Evolutionary conservation across 2,113 vertebrate genomes (phyloP), one percentile per base, ranked within the genome.

Genomic region (Ploceus nigricollis): DNA sequence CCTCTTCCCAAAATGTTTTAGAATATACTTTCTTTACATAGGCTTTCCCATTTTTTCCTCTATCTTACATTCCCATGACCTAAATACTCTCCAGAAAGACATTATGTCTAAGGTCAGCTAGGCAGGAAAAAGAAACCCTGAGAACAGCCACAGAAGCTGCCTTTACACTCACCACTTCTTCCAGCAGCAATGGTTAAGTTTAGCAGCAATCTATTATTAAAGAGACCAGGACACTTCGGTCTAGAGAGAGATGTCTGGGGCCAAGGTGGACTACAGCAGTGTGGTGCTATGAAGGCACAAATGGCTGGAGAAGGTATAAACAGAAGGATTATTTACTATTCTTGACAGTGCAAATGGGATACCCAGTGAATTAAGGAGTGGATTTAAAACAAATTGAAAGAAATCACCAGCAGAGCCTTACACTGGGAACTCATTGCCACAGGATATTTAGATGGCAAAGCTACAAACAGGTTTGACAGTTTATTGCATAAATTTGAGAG

Each of bases 171-270:
- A 17, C 51, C 28, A 33, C 51, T 82, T 61, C 77, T 89, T 83
- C 76, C 69, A 92, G 60, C 56, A 82, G 48, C 72, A 60, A 57
- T 39, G 61, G 87, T 79, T 68, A 89, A 94, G 91, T 93, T 93
- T 93, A 93, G 90, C 78, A 85, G 75, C 82, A 68, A 87, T 91
- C 63, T 72, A 72, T 88, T 94, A 76, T 82, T 90, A 72, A 93
- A 78, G 65, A 85, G 85, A 28, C 30, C 24, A 17, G 85, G 82
- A 58, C 84, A 54, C 68, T 84, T 70, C 54, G 35, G 87, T 31
- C 78, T 57, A 53, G 75, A 37, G 75, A 69, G 70, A 56, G 51
- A 84, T 16, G 25, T 23, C 79, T 64, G 58, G 33, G 63, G 66
- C 90, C 85, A 82, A 56, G 75, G 63, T 80, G 66, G 90, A 33